These are phyloP conservation scores for Sinopyrophorus schimmeli DNA, from an alignment of 2,888 invertebrate species.

Conservation along the genomic window DNA sequence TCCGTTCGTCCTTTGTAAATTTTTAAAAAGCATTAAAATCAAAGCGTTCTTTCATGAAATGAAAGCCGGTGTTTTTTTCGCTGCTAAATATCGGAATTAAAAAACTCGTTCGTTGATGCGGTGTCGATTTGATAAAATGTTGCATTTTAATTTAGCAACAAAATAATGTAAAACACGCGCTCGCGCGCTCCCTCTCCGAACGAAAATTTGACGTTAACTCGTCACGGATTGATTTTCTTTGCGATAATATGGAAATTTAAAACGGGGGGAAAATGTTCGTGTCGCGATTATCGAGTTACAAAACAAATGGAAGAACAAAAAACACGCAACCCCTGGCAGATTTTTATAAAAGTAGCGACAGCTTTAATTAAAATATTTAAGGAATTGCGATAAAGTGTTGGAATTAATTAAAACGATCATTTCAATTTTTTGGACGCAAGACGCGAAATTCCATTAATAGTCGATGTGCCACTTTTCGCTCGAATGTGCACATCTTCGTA, in stretches of 20 bases:
- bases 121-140: too few relatives aligned
- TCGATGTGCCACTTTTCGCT: too few relatives aligned
- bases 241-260: constrained; percentile 15
- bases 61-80: too few relatives aligned
- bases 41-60: too few relatives aligned
- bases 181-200: not conserved
- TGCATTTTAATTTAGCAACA: too few relatives aligned
- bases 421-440: not conserved
- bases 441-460: too few relatives aligned
- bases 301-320: constrained; percentile 19
- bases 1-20: too few relatives aligned
- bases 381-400: constrained; percentile 1
- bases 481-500: too few relatives aligned
- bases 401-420: not conserved
- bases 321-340: constrained; percentile 10
- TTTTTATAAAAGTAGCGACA: constrained; percentile 15
- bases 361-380: constrained; percentile 18
- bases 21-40: too few relatives aligned
- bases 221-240: constrained; percentile 17
- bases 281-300: constrained; percentile 10
- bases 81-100: too few relatives aligned
- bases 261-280: constrained; percentile 10
- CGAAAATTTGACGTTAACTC: constrained; percentile 12
- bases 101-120: too few relatives aligned
- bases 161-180: too few relatives aligned